These are phyloP conservation scores for Eristalinus aeneus DNA, from an alignment of 2,888 invertebrate species.

Conservation along the genomic window DNA sequence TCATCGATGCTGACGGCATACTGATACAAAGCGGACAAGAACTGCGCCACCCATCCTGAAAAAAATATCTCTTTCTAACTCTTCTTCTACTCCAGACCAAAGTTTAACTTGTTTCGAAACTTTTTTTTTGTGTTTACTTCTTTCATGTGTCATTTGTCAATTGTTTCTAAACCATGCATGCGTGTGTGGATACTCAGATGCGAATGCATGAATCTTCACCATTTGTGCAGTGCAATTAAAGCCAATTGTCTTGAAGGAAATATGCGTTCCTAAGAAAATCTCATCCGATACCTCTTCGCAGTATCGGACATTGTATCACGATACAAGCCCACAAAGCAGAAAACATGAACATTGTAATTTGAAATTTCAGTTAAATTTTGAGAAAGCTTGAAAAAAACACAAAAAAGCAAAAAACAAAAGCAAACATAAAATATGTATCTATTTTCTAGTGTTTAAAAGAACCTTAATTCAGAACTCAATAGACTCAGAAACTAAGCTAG, in stretches of 20 bases:
- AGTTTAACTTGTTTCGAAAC: too few species aligned
- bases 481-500: constrained; percentile 47
- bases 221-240: constrained; percentile 34
- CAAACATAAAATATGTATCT: neutral
- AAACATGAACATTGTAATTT: neutral
- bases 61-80: neutral
- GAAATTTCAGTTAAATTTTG: constrained; percentile 3
- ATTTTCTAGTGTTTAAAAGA: constrained; percentile 24
- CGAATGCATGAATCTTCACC: neutral
- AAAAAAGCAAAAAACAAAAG: neutral
- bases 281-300: constrained; percentile 9
- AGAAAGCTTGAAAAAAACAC: neutral
- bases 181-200: neutral
- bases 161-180: neutral
- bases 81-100: constrained; percentile 41
- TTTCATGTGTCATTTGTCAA: neutral
- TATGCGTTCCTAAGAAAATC: constrained; percentile 55
- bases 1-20: constrained; percentile 47
- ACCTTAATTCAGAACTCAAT: constrained; percentile 39
- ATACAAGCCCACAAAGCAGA: neutral
- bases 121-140: neutral
- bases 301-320: neutral
- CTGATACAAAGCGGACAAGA: constrained; percentile 61
- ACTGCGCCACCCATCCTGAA: constrained; percentile 42
- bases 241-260: constrained; percentile 41